Conservation (phyloP, 2,113 vertebrate species). For the Micromys minutus region DNA sequence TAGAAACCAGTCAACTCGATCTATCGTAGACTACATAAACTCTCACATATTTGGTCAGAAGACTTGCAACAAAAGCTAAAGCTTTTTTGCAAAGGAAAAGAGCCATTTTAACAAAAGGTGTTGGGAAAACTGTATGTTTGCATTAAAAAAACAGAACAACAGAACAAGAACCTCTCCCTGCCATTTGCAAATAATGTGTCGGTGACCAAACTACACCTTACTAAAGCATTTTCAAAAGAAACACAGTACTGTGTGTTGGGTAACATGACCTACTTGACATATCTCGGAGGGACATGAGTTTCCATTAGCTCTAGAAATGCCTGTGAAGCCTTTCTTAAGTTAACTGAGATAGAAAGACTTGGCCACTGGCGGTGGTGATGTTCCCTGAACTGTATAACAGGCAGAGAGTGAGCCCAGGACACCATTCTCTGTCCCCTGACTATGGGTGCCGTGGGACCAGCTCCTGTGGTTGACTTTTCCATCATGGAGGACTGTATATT, state of each 20-base stretch:
- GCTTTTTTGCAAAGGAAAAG: neutral
- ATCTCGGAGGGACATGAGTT: neutral
- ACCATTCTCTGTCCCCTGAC: neutral
- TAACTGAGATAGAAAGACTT: neutral
- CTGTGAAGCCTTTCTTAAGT: neutral
- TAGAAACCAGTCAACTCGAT: neutral
- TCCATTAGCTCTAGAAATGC: neutral
- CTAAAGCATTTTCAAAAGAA: slow-evolving; percentile 25
- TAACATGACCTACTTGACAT: neutral
- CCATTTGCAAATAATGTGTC: neutral
- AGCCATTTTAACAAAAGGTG: neutral
- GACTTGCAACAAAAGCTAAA: neutral
- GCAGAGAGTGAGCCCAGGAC: neutral
- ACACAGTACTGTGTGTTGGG: neutral
- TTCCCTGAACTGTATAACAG: neutral
- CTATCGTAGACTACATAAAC: neutral
- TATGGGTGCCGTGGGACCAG: neutral
- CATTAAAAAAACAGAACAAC: neutral
- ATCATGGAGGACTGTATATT: too few relatives aligned
- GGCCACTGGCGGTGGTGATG: too few relatives aligned
- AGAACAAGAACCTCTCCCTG: neutral
- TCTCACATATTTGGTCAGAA: neutral
- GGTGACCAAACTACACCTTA: neutral
- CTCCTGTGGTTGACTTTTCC: neutral
- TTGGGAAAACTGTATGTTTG: neutral